These are phyloP conservation scores for Orthosia incerta DNA, from an alignment of 2,888 invertebrate genomes.

Conservation along the genomic window DNA sequence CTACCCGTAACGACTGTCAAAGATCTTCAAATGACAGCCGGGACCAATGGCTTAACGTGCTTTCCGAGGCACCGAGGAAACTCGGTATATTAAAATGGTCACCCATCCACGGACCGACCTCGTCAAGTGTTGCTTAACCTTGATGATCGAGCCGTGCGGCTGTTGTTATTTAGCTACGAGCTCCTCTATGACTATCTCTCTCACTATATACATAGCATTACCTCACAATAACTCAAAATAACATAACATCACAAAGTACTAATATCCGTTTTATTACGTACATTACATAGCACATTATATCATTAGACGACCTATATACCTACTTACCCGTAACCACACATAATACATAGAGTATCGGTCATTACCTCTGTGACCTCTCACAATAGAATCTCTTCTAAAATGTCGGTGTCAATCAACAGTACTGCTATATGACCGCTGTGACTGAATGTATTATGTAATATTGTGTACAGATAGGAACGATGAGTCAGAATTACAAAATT, in stretches of 20 bases:
- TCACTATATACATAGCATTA: constrained; percentile 1
- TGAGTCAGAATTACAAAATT: not conserved
- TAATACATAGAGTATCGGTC: constrained; percentile 33
- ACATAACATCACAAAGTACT: constrained; percentile 27
- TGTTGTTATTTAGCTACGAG: no score
- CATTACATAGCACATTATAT: constrained; percentile 58
- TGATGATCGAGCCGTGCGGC: no score
- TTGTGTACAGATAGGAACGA: not conserved
- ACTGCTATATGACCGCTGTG: constrained; percentile 27
- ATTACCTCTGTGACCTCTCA: constrained; percentile 64
- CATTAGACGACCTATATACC: constrained; percentile 54
- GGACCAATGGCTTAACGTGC: no score
- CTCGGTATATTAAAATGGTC: no score
- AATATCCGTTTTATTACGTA: constrained; percentile 38
- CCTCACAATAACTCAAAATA: constrained; percentile 2
- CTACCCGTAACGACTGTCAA: no score
- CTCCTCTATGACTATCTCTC: no score
- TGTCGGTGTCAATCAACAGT: constrained; percentile 71
- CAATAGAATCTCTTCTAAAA: constrained; percentile 66
- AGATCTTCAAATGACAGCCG: no score
- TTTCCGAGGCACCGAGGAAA: no score
- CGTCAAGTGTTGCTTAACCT: no score
- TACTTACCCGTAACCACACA: constrained; percentile 43
- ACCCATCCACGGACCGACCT: no score
- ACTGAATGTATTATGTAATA: constrained; percentile 17